Evolutionary conservation across 2,797 vertebrate genomes (phyloP), one percentile per base, ranked within the genome.

Genomic region (Syngnathus acus): DNA sequence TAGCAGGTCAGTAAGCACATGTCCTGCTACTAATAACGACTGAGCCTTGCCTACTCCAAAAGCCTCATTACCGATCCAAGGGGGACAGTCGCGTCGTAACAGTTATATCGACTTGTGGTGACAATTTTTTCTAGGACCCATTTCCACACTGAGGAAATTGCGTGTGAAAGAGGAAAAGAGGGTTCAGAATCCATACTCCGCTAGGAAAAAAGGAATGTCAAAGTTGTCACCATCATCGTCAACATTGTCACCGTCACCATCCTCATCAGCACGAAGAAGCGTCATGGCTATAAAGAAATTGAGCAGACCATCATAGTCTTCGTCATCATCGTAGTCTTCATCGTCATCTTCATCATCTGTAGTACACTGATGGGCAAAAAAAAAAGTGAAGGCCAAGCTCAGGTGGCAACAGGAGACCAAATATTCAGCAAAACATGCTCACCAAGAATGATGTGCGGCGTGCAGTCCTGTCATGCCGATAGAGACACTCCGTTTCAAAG

Each of bases 401-500:
- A 8, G 32, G 14, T 21, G 50, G 5, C 32, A 53, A 65, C 39
- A 45, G 39, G 4, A 16, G 11, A 32, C 10, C 13, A 37, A 13
- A 17, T 9, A 9, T 26, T 50, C 9, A 6, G 42, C 47, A 37
- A 48, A 23, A 13, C 6, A 48, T 26, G 47, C 3, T 16, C 7
- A 91, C 90, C 73, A 54, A 72, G 50, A 70, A 69, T 2, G 81
- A 71, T 23, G 43, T 21, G 43, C 13, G 71, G n/a, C 55, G 70
- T 39, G 66, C 59, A 6, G 86, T 82, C 72, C 87, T 70, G 66
- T 93, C 89, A 14, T 95, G 93, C 40, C 86, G 82, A 82, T 94
- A 95, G 75, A 97, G 94, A 64, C 94, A 96, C 67, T 95, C 94
- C 0, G 90, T 88, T 72, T 90, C 91, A 81, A 96, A 97, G 0